Conservation (phyloP, 2,797 vertebrate species). For the Hybognathus amarus region DNA sequence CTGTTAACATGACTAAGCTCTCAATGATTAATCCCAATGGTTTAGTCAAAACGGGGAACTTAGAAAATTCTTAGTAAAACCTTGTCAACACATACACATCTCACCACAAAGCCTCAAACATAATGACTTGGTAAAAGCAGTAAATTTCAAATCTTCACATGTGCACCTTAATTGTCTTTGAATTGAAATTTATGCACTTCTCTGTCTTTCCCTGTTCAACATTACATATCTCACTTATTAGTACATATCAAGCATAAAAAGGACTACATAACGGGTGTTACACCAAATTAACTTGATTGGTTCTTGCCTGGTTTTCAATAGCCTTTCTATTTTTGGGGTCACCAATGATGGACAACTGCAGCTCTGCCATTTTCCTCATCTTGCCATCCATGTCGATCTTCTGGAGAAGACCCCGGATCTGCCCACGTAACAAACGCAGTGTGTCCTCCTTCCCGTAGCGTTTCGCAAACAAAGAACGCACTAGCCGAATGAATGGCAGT, state of each 20-base stretch:
- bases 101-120: neutral
- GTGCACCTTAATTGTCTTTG: neutral
- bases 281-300: neutral
- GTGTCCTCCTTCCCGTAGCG: conserved; percentile 89
- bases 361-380: conserved; percentile 96
- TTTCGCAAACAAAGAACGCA: conserved; percentile 87
- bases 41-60: conserved; percentile 1
- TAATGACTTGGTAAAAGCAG: neutral
- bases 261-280: neutral
- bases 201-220: neutral
- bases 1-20: neutral
- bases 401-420: conserved; percentile 85
- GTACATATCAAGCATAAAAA: neutral
- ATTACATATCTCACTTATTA: neutral
- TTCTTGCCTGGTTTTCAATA: conserved; percentile 89
- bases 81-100: neutral
- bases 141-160: neutral
- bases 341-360: conserved; percentile 88
- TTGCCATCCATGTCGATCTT: conserved; percentile 93
- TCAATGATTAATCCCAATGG: neutral
- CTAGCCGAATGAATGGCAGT: conserved; percentile 92
- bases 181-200: neutral
- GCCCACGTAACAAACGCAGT: conserved; percentile 81
- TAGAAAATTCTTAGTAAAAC: neutral
- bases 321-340: conserved; percentile 89